Conservation (phyloP, 2,888 invertebrate species). For the Pollenia labialis region DNA sequence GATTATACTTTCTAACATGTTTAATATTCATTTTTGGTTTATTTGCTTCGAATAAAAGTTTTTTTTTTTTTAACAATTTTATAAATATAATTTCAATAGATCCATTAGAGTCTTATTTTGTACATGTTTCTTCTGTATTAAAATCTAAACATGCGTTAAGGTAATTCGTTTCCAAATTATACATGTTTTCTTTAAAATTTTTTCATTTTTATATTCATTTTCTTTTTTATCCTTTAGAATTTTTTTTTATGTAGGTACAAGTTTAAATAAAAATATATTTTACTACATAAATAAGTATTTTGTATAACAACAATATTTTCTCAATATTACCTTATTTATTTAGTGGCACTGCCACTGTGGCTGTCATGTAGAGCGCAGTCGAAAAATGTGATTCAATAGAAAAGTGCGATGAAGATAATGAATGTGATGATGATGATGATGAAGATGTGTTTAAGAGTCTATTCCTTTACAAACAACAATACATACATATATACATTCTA, state of each 20-base stretch:
- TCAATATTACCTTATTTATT: slow-evolving; percentile 63
- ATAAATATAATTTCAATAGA: slow-evolving; percentile 21
- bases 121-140: slow-evolving; percentile 27
- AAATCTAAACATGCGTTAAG: slow-evolving; percentile 69
- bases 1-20: too few species aligned
- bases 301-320: slow-evolving; percentile 47
- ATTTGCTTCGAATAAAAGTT: background rate
- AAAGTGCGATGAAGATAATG: slow-evolving; percentile 33
- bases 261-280: background rate
- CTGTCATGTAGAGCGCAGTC: slow-evolving; percentile 50
- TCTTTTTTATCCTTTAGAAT: background rate
- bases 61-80: background rate
- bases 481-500: background rate
- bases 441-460: background rate
- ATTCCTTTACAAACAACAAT: background rate
- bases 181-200: background rate
- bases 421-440: slow-evolving; percentile 19
- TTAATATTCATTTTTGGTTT: too few species aligned
- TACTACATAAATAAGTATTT: background rate
- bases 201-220: slow-evolving; percentile 20
- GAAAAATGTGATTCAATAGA: slow-evolving; percentile 63
- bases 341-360: slow-evolving; percentile 31
- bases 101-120: slow-evolving; percentile 15
- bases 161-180: slow-evolving; percentile 51
- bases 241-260: background rate